Percentiles rank a stretch among this genome's conserved stretches.
Conservation (phyloP, 2,888 invertebrate species). For the Polydrusus cervinus region DNA sequence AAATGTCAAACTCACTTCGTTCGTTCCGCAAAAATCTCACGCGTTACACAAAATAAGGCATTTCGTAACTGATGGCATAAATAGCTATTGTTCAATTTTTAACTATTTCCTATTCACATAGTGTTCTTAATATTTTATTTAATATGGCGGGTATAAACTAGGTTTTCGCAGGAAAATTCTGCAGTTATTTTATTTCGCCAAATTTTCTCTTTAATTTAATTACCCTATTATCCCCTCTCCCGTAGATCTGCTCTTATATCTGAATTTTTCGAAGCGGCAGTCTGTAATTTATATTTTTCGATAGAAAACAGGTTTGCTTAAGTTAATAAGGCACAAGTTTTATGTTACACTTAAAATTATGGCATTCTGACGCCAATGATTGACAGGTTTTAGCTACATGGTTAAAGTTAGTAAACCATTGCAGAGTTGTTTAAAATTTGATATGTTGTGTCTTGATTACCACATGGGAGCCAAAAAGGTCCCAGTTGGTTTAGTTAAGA, state of each 20-base stretch:
- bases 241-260: not conserved
- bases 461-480: slow-evolving; percentile 36
- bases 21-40: too few species aligned
- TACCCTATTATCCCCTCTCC: too few species aligned
- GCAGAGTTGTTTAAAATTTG: slow-evolving; percentile 42
- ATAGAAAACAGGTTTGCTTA: slow-evolving; percentile 30
- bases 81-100: too few species aligned
- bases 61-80: too few species aligned
- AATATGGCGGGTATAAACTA: too few species aligned
- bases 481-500: slow-evolving; percentile 29
- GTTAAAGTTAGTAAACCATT: slow-evolving; percentile 34
- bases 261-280: not conserved
- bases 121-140: too few species aligned
- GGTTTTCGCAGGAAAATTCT: too few species aligned
- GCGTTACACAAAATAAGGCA: too few species aligned
- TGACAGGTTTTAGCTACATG: slow-evolving; percentile 56
- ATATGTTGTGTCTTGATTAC: slow-evolving; percentile 39
- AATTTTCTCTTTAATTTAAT: too few species aligned
- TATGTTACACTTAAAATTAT: slow-evolving; percentile 52
- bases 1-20: too few species aligned
- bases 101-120: too few species aligned
- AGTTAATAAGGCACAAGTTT: slow-evolving; percentile 27
- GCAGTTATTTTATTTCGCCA: too few species aligned
- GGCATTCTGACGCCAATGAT: slow-evolving; percentile 61
- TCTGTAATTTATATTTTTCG: slow-evolving; percentile 12